Percentiles rank a stretch among this genome's conserved stretches.
phyloP scores from a whole-genome alignment of 2,797 vertebrate species.

The Dromococcyx pavoninus region DNA sequence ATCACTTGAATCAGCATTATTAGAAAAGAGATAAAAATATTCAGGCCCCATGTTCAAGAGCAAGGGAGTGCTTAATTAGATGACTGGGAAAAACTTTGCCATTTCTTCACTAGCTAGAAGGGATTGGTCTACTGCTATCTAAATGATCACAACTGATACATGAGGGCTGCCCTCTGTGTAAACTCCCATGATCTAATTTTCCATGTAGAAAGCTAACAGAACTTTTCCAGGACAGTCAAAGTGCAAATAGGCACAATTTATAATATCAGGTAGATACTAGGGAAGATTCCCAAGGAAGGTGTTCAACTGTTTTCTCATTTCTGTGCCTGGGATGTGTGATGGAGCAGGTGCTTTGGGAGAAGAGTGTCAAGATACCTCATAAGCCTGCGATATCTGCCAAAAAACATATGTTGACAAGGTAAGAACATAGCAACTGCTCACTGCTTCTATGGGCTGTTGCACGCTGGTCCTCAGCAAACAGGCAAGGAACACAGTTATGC shows the following conservation, averaged over 20 bases:
- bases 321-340: fast-evolving
- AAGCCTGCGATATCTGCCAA: not conserved
- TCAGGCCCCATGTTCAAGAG: not conserved
- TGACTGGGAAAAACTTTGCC: not conserved
- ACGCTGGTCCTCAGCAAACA: fast-evolving
- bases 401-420: fast-evolving
- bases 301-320: not conserved
- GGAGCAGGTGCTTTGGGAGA: not conserved
- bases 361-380: not conserved
- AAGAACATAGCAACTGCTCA: not conserved
- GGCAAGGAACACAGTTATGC: not conserved
- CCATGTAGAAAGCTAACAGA: fast-evolving
- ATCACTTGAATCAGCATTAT: not conserved
- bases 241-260: not conserved
- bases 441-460: not conserved
- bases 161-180: not conserved
- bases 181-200: not conserved
- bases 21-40: not conserved
- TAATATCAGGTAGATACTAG: not conserved
- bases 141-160: not conserved
- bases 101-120: not conserved
- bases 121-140: not conserved
- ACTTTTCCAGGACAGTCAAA: not conserved
- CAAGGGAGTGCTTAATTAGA: not conserved
- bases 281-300: not conserved